These are phyloP conservation scores for Botia kubotai DNA, from an alignment of 2,797 vertebrate species.

Conservation along the genomic window DNA sequence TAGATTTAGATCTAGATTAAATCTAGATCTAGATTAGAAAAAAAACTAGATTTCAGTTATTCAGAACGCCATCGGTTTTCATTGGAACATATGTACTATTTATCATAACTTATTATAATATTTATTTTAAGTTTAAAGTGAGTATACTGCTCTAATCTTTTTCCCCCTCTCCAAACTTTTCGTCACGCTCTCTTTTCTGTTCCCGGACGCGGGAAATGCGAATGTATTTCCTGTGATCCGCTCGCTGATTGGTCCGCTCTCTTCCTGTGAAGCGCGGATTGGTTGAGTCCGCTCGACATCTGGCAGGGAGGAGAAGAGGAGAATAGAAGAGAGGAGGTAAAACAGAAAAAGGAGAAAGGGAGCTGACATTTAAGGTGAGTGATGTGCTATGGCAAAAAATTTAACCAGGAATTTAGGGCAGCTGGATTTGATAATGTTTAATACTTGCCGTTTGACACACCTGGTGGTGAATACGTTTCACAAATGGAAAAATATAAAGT, in stretches of 20 bases:
- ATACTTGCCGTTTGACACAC: background rate
- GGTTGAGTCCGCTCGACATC: constrained; percentile 60
- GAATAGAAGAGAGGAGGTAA: constrained; percentile 51
- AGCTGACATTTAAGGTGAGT: constrained; percentile 72
- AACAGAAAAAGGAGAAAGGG: constrained; percentile 56
- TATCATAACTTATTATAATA: background rate
- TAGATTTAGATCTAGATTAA: constrained; percentile 2
- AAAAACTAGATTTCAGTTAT: too few species aligned
- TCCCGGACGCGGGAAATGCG: constrained; percentile 21
- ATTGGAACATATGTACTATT: background rate
- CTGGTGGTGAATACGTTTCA: background rate
- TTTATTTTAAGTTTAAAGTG: background rate
- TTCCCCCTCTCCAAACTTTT: constrained; percentile 26
- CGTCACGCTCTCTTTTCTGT: constrained; percentile 9
- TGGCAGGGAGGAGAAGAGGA: constrained; percentile 66
- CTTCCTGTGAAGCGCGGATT: constrained; percentile 74
- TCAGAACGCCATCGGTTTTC: background rate
- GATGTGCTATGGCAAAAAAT: constrained; percentile 57
- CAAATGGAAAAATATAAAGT: background rate
- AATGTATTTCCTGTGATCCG: constrained; percentile 58
- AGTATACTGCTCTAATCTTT: background rate
- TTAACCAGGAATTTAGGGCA: constrained; percentile 9
- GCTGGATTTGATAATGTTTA: background rate
- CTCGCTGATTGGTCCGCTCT: constrained; percentile 63
- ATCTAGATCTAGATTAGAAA: background rate